These are phyloP conservation scores for Micropterix aruncella DNA, from an alignment of 2,888 invertebrate genomes.

Conservation along the genomic window DNA sequence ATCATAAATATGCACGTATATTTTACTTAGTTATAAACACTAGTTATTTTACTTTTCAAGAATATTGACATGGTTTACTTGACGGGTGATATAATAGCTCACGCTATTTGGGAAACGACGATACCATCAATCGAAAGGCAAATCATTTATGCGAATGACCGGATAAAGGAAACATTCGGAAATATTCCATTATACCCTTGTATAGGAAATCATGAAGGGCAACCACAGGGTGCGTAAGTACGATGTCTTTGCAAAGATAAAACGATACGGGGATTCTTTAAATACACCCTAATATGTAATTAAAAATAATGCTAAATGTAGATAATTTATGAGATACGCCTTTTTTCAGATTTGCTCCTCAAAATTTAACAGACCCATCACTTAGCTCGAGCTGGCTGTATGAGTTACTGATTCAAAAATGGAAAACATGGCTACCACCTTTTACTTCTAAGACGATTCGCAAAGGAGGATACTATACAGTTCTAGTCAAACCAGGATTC, in stretches of 20 bases:
- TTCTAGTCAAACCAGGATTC: conserved; percentile 50
- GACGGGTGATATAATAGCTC: conserved; percentile 79
- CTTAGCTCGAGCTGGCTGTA: conserved; percentile 64
- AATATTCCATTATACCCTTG: conserved; percentile 48
- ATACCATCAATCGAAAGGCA: conserved; percentile 43
- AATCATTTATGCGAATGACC: conserved; percentile 36
- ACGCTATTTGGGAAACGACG: conserved; percentile 75
- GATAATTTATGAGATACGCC: no score
- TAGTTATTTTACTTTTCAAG: conserved; percentile 18
- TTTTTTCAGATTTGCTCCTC: no score
- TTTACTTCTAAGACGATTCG: conserved; percentile 42
- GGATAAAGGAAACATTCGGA: conserved; percentile 41
- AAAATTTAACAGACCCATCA: conserved; percentile 26
- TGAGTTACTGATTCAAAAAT: conserved; percentile 51
- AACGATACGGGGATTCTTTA: no score
- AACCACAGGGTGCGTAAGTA: conserved; percentile 75
- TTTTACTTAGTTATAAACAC: no score
- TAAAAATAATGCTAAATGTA: no score
- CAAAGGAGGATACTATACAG: conserved; percentile 66
- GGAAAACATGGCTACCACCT: conserved; percentile 53
- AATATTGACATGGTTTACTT: conserved; percentile 58
- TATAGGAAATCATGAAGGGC: conserved; percentile 75
- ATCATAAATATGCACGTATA: no score
- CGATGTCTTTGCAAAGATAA: no score
- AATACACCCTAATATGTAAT: no score